Percentiles rank a stretch among this genome's conserved stretches.
Conservation (phyloP, 2,797 vertebrate species). For the Gastrophryne carolinensis region DNA sequence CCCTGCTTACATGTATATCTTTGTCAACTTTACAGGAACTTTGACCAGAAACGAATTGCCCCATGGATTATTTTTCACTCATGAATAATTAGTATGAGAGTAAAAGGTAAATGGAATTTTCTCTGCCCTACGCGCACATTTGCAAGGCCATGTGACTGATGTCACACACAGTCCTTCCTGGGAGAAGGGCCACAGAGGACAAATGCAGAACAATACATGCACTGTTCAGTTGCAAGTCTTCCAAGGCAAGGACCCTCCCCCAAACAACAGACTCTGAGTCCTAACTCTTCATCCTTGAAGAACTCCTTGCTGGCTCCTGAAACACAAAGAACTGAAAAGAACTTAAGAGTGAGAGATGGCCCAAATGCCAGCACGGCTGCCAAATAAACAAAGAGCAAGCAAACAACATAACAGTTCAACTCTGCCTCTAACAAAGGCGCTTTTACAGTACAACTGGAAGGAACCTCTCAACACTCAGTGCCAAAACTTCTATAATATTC, state of each 20-base stretch:
- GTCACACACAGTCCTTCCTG: background rate
- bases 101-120: conserved; percentile 3
- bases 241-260: conserved; percentile 1
- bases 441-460: conserved; percentile 16
- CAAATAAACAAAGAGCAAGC: conserved; percentile 24
- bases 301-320: conserved; percentile 19
- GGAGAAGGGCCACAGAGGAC: background rate
- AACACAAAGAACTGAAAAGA: conserved; percentile 13
- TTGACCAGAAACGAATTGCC: background rate
- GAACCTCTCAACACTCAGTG: background rate
- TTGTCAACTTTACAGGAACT: background rate
- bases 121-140: background rate
- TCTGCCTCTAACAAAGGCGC: background rate
- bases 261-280: conserved; percentile 6
- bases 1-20: background rate
- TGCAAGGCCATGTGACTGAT: background rate
- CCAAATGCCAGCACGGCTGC: background rate
- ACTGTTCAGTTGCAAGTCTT: conserved; percentile 7
- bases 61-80: background rate
- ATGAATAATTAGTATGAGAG: conserved; percentile 2
- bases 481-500: background rate
- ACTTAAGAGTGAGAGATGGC: background rate
- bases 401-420: conserved; percentile 5
- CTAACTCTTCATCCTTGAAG: conserved; percentile 6
- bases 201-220: conserved; percentile 10